Evolutionary conservation across 2,888 invertebrate genomes (phyloP), one percentile per base, ranked within the genome.

Genomic region (Nephrotoma appendiculata): DNA sequence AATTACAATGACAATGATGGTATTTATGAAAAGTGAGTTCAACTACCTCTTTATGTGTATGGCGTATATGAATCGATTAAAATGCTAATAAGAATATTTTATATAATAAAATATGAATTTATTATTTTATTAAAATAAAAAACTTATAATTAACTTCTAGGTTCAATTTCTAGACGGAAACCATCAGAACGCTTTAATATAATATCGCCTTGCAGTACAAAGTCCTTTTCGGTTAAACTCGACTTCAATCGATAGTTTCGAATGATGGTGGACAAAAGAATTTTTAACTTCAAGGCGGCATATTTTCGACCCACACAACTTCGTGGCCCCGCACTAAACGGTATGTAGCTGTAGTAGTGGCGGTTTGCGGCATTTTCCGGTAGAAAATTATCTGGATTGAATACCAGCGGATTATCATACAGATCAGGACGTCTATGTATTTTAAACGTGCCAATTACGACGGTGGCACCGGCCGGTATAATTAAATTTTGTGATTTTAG

Each of bases 231-330:
- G 86, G 93, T 93, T 41, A 95, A 90, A 87, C 93, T 93, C 0
- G 95, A 95, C 15, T 92, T 91, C n/a, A 95, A 91, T 87, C 93
- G 93, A 91, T 93, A 96, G 90, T 95, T 95, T 87, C 96, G 93
- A 87, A 96, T 90, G 84, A 96, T 93, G 5, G 95, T 95, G 0
- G 95, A 94, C 1, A 96, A 92, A 0, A 96, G 92, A n/a, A 96
- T 94, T 91, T 96, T 96, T 87, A 96, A 91, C 90, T 96, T 96
- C 87, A 96, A 90, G 93, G 96, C 94, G n/a, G 96, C 96, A 90
- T 96, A 96, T 92, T 96, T 96, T 83, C 96, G 94, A 94, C 94
- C 96, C 31, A 96, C 96, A 90, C 96, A 96, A 89, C 96, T 96
- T 88, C 96, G 93, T 0, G 96, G 96, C 41, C 96, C 96, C 85